Evolutionary conservation across 2,888 invertebrate species (phyloP).

Genomic region (Idaea aversata): DNA sequence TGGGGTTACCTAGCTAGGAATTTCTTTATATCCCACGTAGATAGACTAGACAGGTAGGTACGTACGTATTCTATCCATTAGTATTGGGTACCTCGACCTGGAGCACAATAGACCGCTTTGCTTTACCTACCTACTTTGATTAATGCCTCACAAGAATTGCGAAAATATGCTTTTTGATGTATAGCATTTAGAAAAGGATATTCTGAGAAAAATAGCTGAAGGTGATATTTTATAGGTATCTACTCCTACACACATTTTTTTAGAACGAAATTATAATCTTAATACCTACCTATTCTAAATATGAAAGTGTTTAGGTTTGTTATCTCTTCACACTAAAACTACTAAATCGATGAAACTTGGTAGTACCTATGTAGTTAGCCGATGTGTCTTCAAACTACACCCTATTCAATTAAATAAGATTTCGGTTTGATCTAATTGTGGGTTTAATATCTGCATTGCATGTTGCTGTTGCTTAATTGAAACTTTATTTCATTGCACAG

Average conservation of each 20-base stretch:
- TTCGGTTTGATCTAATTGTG: background rate
- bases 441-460: background rate
- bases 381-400: background rate
- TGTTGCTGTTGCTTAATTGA: background rate
- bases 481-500: background rate
- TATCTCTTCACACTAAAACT: no score
- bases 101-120: background rate
- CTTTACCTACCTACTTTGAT: background rate
- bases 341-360: no score
- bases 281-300: no score
- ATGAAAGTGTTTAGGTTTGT: no score
- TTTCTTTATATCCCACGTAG: background rate
- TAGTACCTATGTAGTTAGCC: background rate
- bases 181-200: background rate
- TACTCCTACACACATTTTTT: no score
- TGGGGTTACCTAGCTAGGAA: background rate
- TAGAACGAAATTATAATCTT: no score
- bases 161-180: background rate
- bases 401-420: background rate
- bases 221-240: background rate
- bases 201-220: background rate
- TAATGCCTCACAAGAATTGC: conserved; percentile 1
- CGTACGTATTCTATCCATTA: background rate
- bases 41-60: background rate
- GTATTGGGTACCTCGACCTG: background rate